Percentiles rank a stretch among this genome's conserved stretches.
These are phyloP conservation scores for Alcedo atthis DNA, from an alignment of 2,797 vertebrate species.

Conservation along the genomic window DNA sequence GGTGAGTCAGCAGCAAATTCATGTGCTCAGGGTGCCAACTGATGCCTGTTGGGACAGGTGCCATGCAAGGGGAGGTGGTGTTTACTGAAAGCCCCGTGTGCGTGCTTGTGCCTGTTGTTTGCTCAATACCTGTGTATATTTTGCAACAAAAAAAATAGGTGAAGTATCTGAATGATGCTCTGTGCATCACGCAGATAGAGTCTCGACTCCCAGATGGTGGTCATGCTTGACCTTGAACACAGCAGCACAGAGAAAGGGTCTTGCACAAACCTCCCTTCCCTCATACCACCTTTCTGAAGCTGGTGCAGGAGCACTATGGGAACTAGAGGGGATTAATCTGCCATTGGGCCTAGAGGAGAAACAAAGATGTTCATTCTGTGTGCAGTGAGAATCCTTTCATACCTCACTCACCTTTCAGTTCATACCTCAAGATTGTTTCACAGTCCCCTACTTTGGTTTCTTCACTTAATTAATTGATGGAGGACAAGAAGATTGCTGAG, in stretches of 20 bases:
- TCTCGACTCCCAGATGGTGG: neutral
- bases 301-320: neutral
- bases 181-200: neutral
- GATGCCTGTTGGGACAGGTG: neutral
- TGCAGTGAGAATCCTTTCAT: neutral
- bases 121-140: neutral
- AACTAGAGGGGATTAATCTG: neutral
- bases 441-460: neutral
- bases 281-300: neutral
- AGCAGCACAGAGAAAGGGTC: neutral
- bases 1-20: slow-evolving; percentile 10
- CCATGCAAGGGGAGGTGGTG: neutral
- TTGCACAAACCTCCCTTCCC: neutral
- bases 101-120: accelerated
- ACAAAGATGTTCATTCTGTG: neutral
- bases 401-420: neutral
- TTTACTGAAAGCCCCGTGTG: neutral
- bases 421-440: neutral
- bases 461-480: neutral
- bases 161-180: neutral
- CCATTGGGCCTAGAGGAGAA: neutral
- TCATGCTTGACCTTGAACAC: neutral
- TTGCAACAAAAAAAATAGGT: neutral
- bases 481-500: neutral
- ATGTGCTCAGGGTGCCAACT: neutral